Evolutionary conservation across 2,113 vertebrate species (phyloP), one percentile per base, ranked within the genome.

Genomic region (Macheiramphus alcinus): DNA sequence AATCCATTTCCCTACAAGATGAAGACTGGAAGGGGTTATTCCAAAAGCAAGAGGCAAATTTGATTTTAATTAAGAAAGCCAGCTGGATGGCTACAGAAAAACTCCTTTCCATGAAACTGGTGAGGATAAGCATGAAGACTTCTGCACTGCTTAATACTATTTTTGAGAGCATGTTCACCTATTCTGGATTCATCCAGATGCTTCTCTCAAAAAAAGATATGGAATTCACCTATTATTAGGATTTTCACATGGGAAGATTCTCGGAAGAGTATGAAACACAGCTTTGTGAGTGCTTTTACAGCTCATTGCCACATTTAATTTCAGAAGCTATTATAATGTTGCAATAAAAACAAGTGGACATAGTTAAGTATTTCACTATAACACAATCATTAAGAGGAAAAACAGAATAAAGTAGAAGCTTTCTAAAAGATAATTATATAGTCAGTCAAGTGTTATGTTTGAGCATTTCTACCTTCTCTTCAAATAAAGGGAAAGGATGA

Each of bases 321-420:
- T 85, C 71, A 92, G 80, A 94, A 76, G 36, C 59, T 76, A 50
- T 74, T 75, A 48, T 19, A 76, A 80, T 10, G 14, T 13, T 88
- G 42, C 42, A 73, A 73, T 47, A 86, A 97, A 88, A 96, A 88
- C 50, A 93, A 86, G 68, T 34, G 71, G 85, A 92, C 66, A 38
- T 31, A 76, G 29, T 91, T 71, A 94, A 84, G 52, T 79, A 84
- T 86, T 95, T 92, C 82, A 80, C 45, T 83, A 19, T 31, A 90
- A 74, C 67, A 78, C 13, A 88, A 18, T 32, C 32, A 80, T 75
- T 78, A 88, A 85, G 43, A 91, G 6, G 32, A 90, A 91, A 91
- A 85, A 56, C 45, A 84, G 50, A 94, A 88, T 55, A 68, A 96
- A 90, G 50, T 27, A 17, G 70, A 88, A 92, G 50, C 26, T 76